These are phyloP conservation scores for Rhorus exstirpatorius DNA, from an alignment of 2,888 invertebrate genomes.

Conservation along the genomic window DNA sequence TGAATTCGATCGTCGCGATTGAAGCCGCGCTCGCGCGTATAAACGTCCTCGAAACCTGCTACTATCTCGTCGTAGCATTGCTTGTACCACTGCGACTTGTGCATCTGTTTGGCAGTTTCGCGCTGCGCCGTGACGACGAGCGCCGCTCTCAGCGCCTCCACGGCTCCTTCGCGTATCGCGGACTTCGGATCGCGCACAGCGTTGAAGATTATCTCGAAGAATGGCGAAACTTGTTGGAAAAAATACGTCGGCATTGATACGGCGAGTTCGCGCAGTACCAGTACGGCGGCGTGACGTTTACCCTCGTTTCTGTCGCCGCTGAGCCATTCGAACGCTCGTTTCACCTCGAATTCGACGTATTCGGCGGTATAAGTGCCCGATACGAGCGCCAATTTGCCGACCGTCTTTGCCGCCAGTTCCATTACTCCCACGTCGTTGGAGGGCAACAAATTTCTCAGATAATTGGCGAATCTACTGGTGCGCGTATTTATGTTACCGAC, in stretches of 20 bases:
- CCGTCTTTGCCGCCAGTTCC: conserved; percentile 98
- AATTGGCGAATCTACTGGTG: conserved; percentile 97
- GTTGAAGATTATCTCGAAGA: conserved; percentile 97
- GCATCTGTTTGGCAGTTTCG: conserved; percentile 97
- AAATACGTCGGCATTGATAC: conserved; percentile 99
- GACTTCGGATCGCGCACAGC: conserved; percentile 97
- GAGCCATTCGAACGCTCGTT: conserved; percentile 98
- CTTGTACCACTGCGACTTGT: conserved; percentile 96
- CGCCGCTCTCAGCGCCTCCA: conserved; percentile 97
- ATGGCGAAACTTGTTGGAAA: conserved; percentile 96
- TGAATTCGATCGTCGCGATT: conserved; percentile 96
- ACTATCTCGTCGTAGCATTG: conserved; percentile 97
- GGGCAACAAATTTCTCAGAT: conserved; percentile 95
- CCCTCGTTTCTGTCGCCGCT: conserved; percentile 96
- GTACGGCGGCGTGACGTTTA: conserved; percentile 96
- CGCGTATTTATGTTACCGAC: conserved; percentile 96
- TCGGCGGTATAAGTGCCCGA: conserved; percentile 98
- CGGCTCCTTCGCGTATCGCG: conserved; percentile 96
- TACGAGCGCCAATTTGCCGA: conserved; percentile 96
- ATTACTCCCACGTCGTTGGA: conserved; percentile 97
- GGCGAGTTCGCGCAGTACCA: conserved; percentile 97
- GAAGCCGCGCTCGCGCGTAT: conserved; percentile 91
- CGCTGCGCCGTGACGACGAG: conserved; percentile 97
- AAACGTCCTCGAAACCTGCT: conserved; percentile 91
- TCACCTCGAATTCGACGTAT: conserved; percentile 99